Conservation (phyloP, 2,888 invertebrate species). For the Microchrysa polita region DNA sequence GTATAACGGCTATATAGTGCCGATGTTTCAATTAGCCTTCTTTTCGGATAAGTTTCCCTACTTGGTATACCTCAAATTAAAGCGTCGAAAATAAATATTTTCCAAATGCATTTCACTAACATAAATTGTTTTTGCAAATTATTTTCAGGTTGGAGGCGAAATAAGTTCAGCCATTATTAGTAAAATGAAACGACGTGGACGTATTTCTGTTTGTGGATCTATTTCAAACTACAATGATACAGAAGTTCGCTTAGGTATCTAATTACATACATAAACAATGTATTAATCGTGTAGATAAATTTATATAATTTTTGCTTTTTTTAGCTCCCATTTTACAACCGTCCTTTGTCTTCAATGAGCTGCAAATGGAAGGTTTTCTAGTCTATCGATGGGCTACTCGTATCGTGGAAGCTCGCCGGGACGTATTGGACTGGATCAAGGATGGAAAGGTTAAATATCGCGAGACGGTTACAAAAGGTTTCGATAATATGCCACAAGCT, state of each 20-base stretch:
- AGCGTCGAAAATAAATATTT: too few relatives aligned
- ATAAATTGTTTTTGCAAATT: too few relatives aligned
- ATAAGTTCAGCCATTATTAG: conserved; percentile 69
- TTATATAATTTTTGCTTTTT: not conserved
- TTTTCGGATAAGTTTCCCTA: too few relatives aligned
- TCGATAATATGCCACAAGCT: conserved; percentile 78
- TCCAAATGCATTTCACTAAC: too few relatives aligned
- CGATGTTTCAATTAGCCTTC: too few relatives aligned
- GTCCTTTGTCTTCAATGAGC: conserved; percentile 67
- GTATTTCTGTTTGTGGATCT: conserved; percentile 73
- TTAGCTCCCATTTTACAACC: conserved; percentile 66
- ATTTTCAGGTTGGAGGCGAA: conserved; percentile 69
- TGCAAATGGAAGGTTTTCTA: conserved; percentile 70
- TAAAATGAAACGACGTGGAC: conserved; percentile 71
- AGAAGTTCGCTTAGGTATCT: conserved; percentile 10
- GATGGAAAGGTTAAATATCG: conserved; percentile 76
- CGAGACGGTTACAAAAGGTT: conserved; percentile 77
- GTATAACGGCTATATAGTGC: too few relatives aligned
- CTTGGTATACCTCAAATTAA: too few relatives aligned
- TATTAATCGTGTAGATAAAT: not conserved
- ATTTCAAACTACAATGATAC: conserved; percentile 71
- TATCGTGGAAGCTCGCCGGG: conserved; percentile 71
- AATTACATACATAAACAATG: not conserved
- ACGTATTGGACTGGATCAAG: conserved; percentile 72
- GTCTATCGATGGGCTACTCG: conserved; percentile 67